These are phyloP conservation scores for Periplaneta americana DNA, from an alignment of 1,140 invertebrate species.

Conservation along the genomic window DNA sequence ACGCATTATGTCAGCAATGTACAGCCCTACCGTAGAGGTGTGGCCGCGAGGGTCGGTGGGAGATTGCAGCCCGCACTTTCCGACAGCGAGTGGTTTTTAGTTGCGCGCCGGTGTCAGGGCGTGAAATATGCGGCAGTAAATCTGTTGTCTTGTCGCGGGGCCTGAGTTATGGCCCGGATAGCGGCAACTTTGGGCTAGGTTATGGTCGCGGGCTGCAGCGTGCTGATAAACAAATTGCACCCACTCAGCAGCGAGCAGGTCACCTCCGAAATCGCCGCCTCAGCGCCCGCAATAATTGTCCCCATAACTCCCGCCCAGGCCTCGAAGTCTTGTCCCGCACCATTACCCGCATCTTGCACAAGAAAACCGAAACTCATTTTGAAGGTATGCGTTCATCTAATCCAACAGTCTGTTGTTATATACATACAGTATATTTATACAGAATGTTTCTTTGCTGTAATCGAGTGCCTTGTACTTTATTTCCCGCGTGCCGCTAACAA, in stretches of 20 bases:
- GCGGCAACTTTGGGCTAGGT: neutral
- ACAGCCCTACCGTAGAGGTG: neutral
- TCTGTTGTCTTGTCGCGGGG: neutral
- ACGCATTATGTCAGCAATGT: neutral
- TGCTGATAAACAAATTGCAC: neutral
- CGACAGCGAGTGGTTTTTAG: neutral
- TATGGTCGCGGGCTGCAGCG: neutral
- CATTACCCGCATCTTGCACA: too few species aligned
- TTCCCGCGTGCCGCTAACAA: too few species aligned
- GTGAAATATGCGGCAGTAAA: constrained; percentile 7
- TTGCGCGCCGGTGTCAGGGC: neutral
- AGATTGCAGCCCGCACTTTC: neutral
- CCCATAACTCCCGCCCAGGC: too few species aligned
- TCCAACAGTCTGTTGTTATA: too few species aligned
- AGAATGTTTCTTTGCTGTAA: too few species aligned
- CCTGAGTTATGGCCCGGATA: neutral
- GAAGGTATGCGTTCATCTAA: too few species aligned
- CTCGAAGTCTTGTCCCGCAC: too few species aligned
- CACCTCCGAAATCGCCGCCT: too few species aligned
- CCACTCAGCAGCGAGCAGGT: neutral
- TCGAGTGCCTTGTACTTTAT: too few species aligned
- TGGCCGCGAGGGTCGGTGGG: neutral
- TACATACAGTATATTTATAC: too few species aligned
- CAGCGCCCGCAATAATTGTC: too few species aligned
- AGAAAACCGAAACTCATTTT: too few species aligned